Conservation (phyloP, 1,140 invertebrate species). For the Euglossa dilemma region DNA sequence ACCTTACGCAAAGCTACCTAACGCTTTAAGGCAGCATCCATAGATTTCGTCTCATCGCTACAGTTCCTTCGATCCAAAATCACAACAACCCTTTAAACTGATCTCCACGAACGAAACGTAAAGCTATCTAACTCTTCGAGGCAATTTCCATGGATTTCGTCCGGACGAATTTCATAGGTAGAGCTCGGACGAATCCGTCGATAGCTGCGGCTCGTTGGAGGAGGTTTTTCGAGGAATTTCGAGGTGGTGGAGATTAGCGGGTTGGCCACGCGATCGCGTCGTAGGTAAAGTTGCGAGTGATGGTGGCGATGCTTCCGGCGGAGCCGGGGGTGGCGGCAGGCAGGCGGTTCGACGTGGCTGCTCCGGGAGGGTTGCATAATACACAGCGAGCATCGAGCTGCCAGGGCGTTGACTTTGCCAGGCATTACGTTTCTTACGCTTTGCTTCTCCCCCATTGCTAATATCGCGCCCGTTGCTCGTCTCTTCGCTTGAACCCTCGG, state of each 20-base stretch:
- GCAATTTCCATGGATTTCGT: no score
- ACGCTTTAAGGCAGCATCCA: no score
- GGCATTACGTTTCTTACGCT: slow-evolving; percentile 66
- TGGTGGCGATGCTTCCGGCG: slow-evolving; percentile 47
- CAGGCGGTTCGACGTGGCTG: slow-evolving; percentile 68
- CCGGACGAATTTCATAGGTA: no score
- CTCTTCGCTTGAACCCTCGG: slow-evolving; percentile 16
- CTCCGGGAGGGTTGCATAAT: slow-evolving; percentile 78
- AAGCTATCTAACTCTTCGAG: no score
- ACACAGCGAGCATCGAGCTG: slow-evolving; percentile 75
- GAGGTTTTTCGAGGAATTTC: slow-evolving; percentile 31
- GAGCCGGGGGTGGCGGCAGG: slow-evolving; percentile 52
- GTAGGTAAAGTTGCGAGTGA: slow-evolving; percentile 37
- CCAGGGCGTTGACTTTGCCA: slow-evolving; percentile 79
- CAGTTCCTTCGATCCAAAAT: no score
- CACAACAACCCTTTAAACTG: no score
- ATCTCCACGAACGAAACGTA: no score
- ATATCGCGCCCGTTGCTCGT: slow-evolving; percentile 38
- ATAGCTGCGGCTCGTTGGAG: background rate
- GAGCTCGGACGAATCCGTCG: no score
- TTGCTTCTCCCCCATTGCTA: slow-evolving; percentile 51
- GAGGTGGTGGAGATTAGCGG: slow-evolving; percentile 42
- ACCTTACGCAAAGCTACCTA: no score
- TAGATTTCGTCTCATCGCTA: no score
- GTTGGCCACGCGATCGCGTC: slow-evolving; percentile 50